Percentiles rank a stretch among this genome's conserved stretches.
Evolutionary conservation across 2,113 vertebrate genomes (phyloP).

Genomic region (Neodontobutis hainanensis): DNA sequence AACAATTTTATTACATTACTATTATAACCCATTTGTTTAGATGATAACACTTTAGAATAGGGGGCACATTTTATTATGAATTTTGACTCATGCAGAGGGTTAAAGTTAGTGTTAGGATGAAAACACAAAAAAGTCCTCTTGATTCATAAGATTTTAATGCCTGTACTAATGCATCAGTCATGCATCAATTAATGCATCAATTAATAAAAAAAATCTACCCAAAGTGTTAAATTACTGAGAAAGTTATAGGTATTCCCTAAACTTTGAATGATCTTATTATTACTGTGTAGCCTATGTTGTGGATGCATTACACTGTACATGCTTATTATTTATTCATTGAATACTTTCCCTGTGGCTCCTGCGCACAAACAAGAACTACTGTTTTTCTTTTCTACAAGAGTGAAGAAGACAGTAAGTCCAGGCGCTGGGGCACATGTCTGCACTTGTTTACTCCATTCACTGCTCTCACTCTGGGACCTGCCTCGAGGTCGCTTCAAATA

Average conservation of each 20-base stretch:
- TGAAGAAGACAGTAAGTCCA: background rate
- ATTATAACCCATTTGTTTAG: too few relatives aligned
- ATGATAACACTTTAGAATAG: too few relatives aligned
- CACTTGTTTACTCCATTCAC: background rate
- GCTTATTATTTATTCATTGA: background rate
- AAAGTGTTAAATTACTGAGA: too few relatives aligned
- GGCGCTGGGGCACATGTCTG: background rate
- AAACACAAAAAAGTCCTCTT: too few relatives aligned
- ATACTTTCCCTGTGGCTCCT: background rate
- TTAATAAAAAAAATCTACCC: too few relatives aligned
- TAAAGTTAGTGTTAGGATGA: too few relatives aligned
- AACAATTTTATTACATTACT: too few relatives aligned
- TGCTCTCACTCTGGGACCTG: background rate
- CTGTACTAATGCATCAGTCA: too few relatives aligned
- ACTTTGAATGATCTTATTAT: background rate
- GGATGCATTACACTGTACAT: constrained; percentile 1
- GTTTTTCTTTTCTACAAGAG: background rate
- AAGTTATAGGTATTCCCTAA: background rate
- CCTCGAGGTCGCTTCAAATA: constrained; percentile 6
- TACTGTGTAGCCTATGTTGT: background rate
- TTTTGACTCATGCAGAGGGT: too few relatives aligned
- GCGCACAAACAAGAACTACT: background rate
- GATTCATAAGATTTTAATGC: too few relatives aligned
- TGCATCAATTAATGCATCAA: too few relatives aligned
- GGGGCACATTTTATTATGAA: too few relatives aligned